Evolutionary conservation across 2,113 vertebrate genomes (phyloP), one percentile per base, ranked within the genome.

Genomic region (Osmerus eperlanus): DNA sequence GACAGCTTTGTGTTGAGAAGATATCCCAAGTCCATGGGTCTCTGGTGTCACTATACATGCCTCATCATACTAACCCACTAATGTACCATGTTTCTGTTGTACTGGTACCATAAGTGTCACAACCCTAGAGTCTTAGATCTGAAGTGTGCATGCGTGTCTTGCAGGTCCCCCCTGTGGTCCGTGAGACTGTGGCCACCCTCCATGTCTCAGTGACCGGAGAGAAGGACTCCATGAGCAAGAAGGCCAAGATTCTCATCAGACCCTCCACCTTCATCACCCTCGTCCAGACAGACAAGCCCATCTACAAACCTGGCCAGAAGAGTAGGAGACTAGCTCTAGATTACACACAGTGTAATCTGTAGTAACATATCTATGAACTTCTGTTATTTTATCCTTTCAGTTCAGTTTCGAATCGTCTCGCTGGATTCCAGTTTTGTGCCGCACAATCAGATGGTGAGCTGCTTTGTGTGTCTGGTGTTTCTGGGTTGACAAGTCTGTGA

Each of bases 271-370:
- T 79, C 3, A 77, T 91, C 53, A 72, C 79, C 36, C 54, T 92
- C 54, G 25, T 93, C 60, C 83, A 87, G 64, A 89, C 90, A 0
- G 90, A 92, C 65, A 92, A 90, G 75, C 90, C 92, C 0, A 74
- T 92, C 85, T 93, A 92, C 84, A 93, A 92, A 71, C 90, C 90
- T 3, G 91, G 91, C 62, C 89, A 92, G 77, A 86, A 77, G 0
- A 82, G 91, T 92, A 75, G 63, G 18, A 52, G 41, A 47, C 41
- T 47, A 47, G 41, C 41, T 47, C 41, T 47, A 47, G 7, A 7
- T 9, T 47, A 47, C 41, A 47, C 41, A 47, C 41, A 47, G 41
- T 47, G 41, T 9, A 47, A 11, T 47, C 41, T 47, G 41, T 9
- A 47, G 41, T 47, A 9, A 47, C 41, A 36, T 36, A 8, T 47